Percentiles rank a stretch among this genome's conserved stretches.
Evolutionary conservation across 2,888 invertebrate genomes (phyloP).

Genomic region (Gymnocheta viridis): DNA sequence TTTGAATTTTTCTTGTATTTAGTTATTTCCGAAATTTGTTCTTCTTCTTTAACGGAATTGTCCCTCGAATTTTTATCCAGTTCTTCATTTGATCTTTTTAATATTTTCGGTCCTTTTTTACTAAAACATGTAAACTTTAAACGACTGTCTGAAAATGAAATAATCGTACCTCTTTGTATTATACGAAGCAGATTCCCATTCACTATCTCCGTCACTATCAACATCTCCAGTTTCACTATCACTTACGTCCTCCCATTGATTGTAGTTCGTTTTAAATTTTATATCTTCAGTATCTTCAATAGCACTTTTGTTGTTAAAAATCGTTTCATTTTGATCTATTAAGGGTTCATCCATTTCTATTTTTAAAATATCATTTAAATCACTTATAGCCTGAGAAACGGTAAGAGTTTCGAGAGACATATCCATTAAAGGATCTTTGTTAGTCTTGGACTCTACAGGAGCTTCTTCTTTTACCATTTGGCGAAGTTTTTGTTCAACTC

Average conservation of each 20-base stretch:
- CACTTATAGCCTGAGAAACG: constrained; percentile 76
- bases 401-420: constrained; percentile 1
- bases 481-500: constrained; percentile 72
- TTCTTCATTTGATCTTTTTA: constrained; percentile 3
- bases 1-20: neutral
- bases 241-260: constrained; percentile 26
- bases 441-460: neutral
- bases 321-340: constrained; percentile 12
- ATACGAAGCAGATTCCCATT: constrained; percentile 22
- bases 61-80: neutral
- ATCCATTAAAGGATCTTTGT: constrained; percentile 32
- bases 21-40: neutral
- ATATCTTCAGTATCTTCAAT: constrained; percentile 3
- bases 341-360: constrained; percentile 55
- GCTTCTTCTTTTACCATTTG: constrained; percentile 29
- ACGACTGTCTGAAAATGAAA: neutral
- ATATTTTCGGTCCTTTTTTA: neutral
- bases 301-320: neutral
- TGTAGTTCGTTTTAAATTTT: constrained; percentile 17
- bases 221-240: constrained; percentile 2
- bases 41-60: neutral
- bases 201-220: constrained; percentile 28
- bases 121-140: neutral
- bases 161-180: constrained; percentile 15
- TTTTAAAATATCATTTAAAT: constrained; percentile 59